Percentiles rank a stretch among this genome's conserved stretches.
phyloP scores from a whole-genome alignment of 2,113 vertebrate genomes.

The Salvelinus alpinus region DNA sequence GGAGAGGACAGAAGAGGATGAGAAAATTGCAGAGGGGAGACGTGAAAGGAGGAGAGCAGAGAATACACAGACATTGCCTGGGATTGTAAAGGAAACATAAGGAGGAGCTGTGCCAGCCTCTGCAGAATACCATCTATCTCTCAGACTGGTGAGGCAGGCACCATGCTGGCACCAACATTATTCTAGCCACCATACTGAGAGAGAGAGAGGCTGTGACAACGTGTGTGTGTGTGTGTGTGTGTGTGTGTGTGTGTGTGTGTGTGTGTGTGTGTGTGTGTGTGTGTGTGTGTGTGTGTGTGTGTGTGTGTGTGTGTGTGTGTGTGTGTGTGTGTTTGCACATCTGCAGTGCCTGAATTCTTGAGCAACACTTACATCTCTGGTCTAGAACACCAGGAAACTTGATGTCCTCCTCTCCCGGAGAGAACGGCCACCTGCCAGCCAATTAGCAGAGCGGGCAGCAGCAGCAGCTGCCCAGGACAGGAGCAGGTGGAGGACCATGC shows the following conservation, averaged over 20 bases:
- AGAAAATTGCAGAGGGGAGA: slow-evolving; percentile 30
- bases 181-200: slow-evolving; percentile 52
- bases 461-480: slow-evolving; percentile 69
- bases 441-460: slow-evolving; percentile 68
- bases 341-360: slow-evolving; percentile 34
- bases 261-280: neutral
- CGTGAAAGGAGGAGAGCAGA: slow-evolving; percentile 24
- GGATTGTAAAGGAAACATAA: slow-evolving; percentile 58
- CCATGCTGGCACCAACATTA: slow-evolving; percentile 72
- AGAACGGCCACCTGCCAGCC: slow-evolving; percentile 66
- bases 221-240: slow-evolving; percentile 24
- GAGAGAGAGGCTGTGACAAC: slow-evolving; percentile 9
- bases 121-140: slow-evolving; percentile 59
- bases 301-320: slow-evolving; percentile 5
- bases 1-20: slow-evolving; percentile 24
- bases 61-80: slow-evolving; percentile 24
- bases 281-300: neutral
- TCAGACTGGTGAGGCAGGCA: slow-evolving; percentile 27
- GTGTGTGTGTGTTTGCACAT: neutral
- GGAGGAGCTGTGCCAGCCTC: slow-evolving; percentile 63
- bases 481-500: slow-evolving; percentile 65
- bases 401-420: slow-evolving; percentile 25
- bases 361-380: slow-evolving; percentile 63
- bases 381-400: slow-evolving; percentile 29
- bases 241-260: slow-evolving; percentile 3